Conservation (phyloP, 1,140 invertebrate genomes). For the Aphelenchoides avenae region DNA sequence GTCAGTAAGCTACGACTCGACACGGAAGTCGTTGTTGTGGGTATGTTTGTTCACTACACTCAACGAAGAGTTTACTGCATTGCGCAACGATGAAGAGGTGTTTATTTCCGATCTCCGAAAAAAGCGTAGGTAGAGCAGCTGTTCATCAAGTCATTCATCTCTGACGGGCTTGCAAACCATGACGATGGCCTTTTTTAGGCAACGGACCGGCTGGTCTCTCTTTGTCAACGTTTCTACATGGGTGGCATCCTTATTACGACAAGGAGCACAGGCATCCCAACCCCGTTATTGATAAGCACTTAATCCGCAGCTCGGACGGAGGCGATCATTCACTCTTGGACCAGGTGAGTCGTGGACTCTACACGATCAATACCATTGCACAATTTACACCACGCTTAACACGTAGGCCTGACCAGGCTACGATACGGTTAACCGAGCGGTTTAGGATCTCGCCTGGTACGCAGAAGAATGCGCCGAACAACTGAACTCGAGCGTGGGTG, state of each 20-base stretch:
- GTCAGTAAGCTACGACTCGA: slow-evolving; percentile 29
- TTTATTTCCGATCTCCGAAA: neutral
- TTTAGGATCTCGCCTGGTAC: slow-evolving; percentile 46
- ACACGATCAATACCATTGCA: neutral
- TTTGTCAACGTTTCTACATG: slow-evolving; percentile 51
- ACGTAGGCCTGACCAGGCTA: neutral
- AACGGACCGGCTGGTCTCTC: slow-evolving; percentile 53
- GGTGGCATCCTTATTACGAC: slow-evolving; percentile 50
- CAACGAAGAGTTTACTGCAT: neutral
- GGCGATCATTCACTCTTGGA: slow-evolving; percentile 42
- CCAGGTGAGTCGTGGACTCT: slow-evolving; percentile 32
- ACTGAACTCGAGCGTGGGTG: slow-evolving; percentile 26
- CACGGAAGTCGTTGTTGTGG: slow-evolving; percentile 41
- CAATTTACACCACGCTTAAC: neutral
- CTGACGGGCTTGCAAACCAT: too few species aligned
- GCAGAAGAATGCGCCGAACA: slow-evolving; percentile 27
- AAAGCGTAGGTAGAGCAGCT: too few species aligned
- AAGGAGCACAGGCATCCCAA: slow-evolving; percentile 38
- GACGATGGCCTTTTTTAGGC: too few species aligned
- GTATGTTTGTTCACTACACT: slow-evolving; percentile 12
- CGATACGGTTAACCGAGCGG: neutral
- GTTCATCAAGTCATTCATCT: too few species aligned
- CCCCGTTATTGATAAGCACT: slow-evolving; percentile 27
- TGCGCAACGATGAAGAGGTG: neutral
- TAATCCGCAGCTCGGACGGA: slow-evolving; percentile 18